Percentiles rank a stretch among this genome's conserved stretches.
phyloP scores from a whole-genome alignment of 53 echinoderm and acorn worm genomes.

The Echinarachnius parma region DNA sequence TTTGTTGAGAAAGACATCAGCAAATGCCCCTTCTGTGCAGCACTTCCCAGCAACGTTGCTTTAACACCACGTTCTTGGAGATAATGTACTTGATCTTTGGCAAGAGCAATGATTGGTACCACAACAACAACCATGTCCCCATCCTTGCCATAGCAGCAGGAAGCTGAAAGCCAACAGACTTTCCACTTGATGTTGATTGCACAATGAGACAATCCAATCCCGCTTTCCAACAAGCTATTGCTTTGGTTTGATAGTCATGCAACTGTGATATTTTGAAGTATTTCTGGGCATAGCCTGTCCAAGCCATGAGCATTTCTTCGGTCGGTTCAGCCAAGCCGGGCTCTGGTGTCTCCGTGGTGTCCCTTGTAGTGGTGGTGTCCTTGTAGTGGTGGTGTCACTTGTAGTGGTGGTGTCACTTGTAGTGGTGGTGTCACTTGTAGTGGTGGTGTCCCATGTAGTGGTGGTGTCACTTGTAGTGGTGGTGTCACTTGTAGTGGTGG shows the following conservation, averaged over 20 bases:
- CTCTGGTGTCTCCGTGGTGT: too few species aligned
- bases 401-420: too few species aligned
- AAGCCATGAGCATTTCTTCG: too few species aligned
- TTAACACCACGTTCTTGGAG: conserved; percentile 12
- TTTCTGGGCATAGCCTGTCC: conserved; percentile 1
- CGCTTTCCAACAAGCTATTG: conserved; percentile 12
- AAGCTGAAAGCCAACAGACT: neutral
- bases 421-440: too few species aligned
- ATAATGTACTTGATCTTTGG: conserved; percentile 9
- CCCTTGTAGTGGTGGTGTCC: too few species aligned
- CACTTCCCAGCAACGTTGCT: conserved; percentile 11
- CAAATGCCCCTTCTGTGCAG: conserved; percentile 12
- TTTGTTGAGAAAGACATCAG: conserved; percentile 9
- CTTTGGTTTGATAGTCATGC: conserved; percentile 2
- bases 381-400: too few species aligned
- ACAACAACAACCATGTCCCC: conserved; percentile 16
- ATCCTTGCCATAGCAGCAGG: conserved; percentile 14
- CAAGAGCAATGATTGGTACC: conserved; percentile 11
- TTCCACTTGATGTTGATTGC: conserved; percentile 19
- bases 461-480: too few species aligned
- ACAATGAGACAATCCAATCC: conserved; percentile 19
- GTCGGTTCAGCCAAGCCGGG: too few species aligned
- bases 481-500: too few species aligned
- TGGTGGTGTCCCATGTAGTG: too few species aligned
- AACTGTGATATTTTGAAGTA: neutral